A percentile compares a stretch with the other conserved stretches of the same genome.
Evolutionary conservation across 2,797 vertebrate genomes (phyloP).

Genomic region (Sebastes taczanowskii): DNA sequence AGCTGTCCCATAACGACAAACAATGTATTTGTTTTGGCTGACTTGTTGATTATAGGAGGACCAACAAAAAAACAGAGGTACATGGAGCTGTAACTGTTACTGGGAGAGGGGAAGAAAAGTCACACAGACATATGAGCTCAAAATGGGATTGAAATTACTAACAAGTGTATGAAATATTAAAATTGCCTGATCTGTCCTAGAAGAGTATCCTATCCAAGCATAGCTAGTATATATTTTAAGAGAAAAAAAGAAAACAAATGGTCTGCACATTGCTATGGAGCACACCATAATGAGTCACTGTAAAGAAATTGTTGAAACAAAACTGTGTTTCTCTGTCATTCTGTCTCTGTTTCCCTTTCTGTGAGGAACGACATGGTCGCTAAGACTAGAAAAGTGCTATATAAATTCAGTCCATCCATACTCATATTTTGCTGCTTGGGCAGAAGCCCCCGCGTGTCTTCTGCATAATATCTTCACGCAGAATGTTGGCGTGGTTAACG

Average conservation of each 20-base stretch:
- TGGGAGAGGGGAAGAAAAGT: neutral
- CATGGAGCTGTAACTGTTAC: neutral
- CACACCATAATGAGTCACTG: no score
- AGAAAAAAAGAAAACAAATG: neutral
- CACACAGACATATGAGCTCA: neutral
- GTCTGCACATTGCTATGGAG: no score
- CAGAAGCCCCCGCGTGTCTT: no score
- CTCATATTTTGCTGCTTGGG: no score
- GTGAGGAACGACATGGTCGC: no score
- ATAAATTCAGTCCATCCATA: no score
- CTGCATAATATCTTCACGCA: no score
- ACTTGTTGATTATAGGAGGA: no score
- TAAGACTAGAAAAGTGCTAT: no score
- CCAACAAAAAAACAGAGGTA: neutral
- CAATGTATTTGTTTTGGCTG: no score
- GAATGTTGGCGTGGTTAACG: no score
- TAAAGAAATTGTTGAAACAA: neutral
- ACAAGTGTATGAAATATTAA: neutral
- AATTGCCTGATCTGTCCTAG: neutral
- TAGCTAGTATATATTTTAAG: neutral
- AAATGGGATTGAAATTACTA: no score
- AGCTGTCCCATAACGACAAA: neutral
- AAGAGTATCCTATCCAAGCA: neutral
- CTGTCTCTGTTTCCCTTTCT: neutral
- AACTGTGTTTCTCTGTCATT: neutral